Evolutionary conservation across 2,888 invertebrate genomes (phyloP).

Genomic region (Deroplatys truncata): DNA sequence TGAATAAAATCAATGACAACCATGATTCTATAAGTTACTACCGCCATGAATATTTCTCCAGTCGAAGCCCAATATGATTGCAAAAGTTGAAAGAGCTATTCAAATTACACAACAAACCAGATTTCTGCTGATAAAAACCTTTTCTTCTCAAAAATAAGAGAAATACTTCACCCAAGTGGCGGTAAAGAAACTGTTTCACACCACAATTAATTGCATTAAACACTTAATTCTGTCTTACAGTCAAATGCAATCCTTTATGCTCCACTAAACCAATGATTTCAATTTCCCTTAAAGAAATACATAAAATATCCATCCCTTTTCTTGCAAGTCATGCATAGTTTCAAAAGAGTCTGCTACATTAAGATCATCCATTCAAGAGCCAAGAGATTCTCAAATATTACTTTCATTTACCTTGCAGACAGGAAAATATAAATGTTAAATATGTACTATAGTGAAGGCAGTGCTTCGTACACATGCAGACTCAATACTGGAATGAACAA

Average conservation of each 20-base stretch:
- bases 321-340: neutral
- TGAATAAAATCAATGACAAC: no score
- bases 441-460: neutral
- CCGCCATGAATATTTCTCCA: no score
- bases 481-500: slow-evolving; percentile 8
- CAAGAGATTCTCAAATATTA: neutral
- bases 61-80: no score
- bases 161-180: neutral
- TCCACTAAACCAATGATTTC: neutral
- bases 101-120: no score
- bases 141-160: neutral
- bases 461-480: neutral
- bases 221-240: neutral
- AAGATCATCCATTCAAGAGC: neutral
- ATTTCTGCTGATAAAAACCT: neutral
- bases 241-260: neutral
- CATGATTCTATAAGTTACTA: no score
- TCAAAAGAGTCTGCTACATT: neutral
- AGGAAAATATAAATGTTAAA: neutral
- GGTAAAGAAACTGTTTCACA: neutral
- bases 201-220: neutral
- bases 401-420: neutral
- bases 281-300: neutral
- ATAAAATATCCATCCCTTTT: neutral
- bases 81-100: no score